Evolutionary conservation across 1,140 invertebrate species (phyloP), one percentile per base, ranked within the genome.

Genomic region (Pinna nobilis): DNA sequence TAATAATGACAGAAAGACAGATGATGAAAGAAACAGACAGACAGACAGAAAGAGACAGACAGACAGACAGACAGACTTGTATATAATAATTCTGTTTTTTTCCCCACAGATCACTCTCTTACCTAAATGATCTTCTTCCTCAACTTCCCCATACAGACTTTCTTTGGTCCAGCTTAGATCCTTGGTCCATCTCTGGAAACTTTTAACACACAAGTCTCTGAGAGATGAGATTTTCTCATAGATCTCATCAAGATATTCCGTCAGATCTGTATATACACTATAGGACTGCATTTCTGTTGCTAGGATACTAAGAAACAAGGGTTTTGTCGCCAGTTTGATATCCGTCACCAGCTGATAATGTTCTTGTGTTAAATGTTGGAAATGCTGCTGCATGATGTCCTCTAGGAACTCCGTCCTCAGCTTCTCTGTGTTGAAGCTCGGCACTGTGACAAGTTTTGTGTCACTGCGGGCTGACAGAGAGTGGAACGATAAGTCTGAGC

Each of bases 151-250:
- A 44, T 75, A 72, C 11, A 77, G 37, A 41, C 74, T 74, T n/a
- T 82, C 80, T 30, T 76, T 78, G 11, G 47, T 70, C 85, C 86
- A 88, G 63, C 84, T 86, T 51, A 82, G 78, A 9, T 85, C 80
- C 18, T 70, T 69, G 0, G 83, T 77, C 86, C 87, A 88, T 4
- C 82, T 74, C 39, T 81, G 78, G 30, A 87, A 73, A 61, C 80
- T 79, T 2, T 70, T 55, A 5, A 73, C 76, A 82, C 80, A 85
- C 51, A 86, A 76, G 20, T 84, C 82, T 28, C 85, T 68, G 49
- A 87, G 74, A 30, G 80, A 81, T 35, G 72, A 76, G 51, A 75
- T 75, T 44, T 81, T 76, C 50, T 85, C 79, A 23, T 74, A 65
- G 39, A 78, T 65, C 2, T 66, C 68, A 18, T 84, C 83, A 11